Percentiles rank a stretch among this genome's conserved stretches.
phyloP scores from a whole-genome alignment of 2,113 vertebrate species.

The Sander lucioperca region DNA sequence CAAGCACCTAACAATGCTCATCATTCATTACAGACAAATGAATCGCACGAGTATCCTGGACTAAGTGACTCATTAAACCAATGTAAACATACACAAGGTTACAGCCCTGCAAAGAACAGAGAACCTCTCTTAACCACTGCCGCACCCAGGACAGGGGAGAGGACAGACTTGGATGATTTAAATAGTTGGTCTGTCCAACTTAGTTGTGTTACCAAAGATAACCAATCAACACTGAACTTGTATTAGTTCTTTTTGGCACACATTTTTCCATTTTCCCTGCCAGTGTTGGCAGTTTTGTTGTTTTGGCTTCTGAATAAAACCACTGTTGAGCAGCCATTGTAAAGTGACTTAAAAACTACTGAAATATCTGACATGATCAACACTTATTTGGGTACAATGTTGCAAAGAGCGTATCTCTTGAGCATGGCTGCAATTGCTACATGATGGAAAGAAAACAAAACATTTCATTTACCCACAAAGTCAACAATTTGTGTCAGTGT shows the following conservation, averaged over 20 bases:
- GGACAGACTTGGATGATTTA: background rate
- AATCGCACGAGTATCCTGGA: constrained; percentile 47
- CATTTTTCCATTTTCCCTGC: background rate
- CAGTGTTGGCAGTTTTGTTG: background rate
- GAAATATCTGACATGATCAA: background rate
- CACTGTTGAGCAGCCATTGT: background rate
- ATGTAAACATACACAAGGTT: constrained; percentile 51
- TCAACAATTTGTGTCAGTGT: background rate
- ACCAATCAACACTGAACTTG: constrained; percentile 22
- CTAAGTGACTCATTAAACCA: constrained; percentile 66
- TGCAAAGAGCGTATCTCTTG: background rate
- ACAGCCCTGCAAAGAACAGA: constrained; percentile 15
- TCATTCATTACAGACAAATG: constrained; percentile 47
- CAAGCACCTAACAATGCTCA: constrained; percentile 19
- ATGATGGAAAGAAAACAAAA: background rate
- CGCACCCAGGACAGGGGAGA: background rate
- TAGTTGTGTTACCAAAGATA: constrained; percentile 13
- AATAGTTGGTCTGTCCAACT: background rate
- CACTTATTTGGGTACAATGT: no score
- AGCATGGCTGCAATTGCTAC: background rate
- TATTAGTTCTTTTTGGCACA: background rate
- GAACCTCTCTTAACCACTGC: constrained; percentile 8
- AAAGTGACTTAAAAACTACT: background rate
- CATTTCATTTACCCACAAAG: background rate
- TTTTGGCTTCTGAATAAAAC: constrained; percentile 14